Evolutionary conservation across 2,797 vertebrate genomes (phyloP).

Genomic region (Myotis planiceps): DNA sequence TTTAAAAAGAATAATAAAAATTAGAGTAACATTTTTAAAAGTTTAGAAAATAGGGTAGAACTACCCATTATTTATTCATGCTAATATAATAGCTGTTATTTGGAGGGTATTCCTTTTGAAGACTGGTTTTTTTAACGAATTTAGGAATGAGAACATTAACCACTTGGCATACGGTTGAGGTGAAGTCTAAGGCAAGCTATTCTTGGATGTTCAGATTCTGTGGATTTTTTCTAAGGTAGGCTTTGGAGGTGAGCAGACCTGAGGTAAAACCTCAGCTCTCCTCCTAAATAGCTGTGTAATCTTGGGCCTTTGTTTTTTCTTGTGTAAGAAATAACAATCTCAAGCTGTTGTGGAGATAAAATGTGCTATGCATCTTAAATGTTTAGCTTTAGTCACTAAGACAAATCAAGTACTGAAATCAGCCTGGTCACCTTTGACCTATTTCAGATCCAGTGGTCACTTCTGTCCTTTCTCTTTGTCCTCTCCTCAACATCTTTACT

Average conservation of each 20-base stretch:
- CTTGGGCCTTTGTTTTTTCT: background rate
- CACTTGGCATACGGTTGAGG: background rate
- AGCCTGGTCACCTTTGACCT: background rate
- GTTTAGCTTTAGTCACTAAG: background rate
- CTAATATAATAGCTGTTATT: background rate
- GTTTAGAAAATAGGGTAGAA: background rate
- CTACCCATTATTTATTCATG: background rate
- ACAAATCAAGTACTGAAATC: background rate
- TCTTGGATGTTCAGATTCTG: background rate
- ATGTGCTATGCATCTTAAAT: background rate
- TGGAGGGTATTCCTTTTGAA: background rate
- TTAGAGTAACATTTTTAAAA: constrained; percentile 28
- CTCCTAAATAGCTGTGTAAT: background rate
- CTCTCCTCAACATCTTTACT: background rate
- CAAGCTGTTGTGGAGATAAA: background rate
- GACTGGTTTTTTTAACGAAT: background rate
- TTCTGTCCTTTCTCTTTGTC: background rate
- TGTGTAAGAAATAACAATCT: background rate
- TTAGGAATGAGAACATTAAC: background rate
- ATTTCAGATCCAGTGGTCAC: background rate
- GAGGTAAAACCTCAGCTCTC: background rate
- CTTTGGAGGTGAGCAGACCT: background rate
- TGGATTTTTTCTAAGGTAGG: background rate
- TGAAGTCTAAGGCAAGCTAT: constrained; percentile 12
- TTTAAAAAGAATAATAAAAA: constrained; percentile 33